Conservation (phyloP, 2,888 invertebrate species). For the Heliconius charithonia region DNA sequence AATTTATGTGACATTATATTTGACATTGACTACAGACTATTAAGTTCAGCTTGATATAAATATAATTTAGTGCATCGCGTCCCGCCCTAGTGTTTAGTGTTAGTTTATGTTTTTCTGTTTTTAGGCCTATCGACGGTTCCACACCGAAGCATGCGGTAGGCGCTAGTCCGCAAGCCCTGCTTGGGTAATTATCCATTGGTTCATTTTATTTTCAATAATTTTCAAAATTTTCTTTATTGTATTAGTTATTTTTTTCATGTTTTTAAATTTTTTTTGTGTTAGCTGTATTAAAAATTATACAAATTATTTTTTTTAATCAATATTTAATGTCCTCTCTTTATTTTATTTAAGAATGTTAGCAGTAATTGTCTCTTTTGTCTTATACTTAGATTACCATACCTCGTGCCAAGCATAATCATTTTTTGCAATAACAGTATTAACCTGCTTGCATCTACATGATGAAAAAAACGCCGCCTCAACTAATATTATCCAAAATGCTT, state of each 20-base stretch:
- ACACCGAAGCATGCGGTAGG: constrained; percentile 84
- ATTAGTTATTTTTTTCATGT: background rate
- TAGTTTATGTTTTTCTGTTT: constrained; percentile 83
- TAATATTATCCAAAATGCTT: constrained; percentile 19
- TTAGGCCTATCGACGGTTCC: constrained; percentile 86
- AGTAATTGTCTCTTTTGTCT: background rate
- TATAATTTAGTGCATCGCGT: constrained; percentile 48
- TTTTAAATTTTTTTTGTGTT: constrained; percentile 7
- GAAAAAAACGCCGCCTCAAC: constrained; percentile 2
- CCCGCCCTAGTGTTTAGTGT: constrained; percentile 69
- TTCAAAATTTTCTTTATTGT: constrained; percentile 11
- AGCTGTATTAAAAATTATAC: background rate
- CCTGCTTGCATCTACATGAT: constrained; percentile 20
- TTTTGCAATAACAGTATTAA: constrained; percentile 22
- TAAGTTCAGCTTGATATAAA: constrained; percentile 46
- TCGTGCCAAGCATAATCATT: constrained; percentile 19
- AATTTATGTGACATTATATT: background rate
- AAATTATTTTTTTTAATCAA: background rate
- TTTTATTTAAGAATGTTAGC: constrained; percentile 6
- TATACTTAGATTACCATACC: background rate
- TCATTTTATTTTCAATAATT: constrained; percentile 39
- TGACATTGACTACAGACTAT: background rate
- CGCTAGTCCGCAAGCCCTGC: constrained; percentile 84
- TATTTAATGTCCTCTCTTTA: background rate
- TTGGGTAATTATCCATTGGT: constrained; percentile 84